These are phyloP conservation scores for Tympanoctomys barrerae DNA, from an alignment of 2,797 vertebrate genomes.

Conservation along the genomic window DNA sequence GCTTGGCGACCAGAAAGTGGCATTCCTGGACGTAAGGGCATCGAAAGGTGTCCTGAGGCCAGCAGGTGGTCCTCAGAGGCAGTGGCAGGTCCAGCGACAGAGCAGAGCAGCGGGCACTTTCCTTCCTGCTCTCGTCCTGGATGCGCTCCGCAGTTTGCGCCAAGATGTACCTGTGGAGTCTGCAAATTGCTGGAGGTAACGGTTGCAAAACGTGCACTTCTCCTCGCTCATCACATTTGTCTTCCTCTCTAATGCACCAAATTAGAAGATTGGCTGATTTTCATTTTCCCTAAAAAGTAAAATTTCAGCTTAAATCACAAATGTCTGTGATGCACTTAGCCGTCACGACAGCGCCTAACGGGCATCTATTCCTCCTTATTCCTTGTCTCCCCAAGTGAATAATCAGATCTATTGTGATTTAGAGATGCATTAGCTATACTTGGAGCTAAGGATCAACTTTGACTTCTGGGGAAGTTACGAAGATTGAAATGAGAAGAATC, in stretches of 20 bases:
- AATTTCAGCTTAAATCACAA: slow-evolving; percentile 70
- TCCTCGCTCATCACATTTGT: not conserved
- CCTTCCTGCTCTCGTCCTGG: not conserved
- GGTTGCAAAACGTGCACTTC: slow-evolving; percentile 15
- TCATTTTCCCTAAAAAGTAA: slow-evolving; percentile 75
- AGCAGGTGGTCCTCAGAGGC: not conserved
- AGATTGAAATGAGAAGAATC: slow-evolving; percentile 50
- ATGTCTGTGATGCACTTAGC: slow-evolving; percentile 49
- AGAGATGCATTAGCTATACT: slow-evolving; percentile 80
- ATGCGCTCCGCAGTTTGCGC: not conserved
- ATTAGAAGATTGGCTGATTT: slow-evolving; percentile 69
- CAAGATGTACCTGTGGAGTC: not conserved
- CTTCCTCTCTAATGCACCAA: slow-evolving; percentile 56
- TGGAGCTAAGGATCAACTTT: slow-evolving; percentile 72
- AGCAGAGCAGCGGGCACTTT: not conserved
- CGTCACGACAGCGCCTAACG: slow-evolving; percentile 65
- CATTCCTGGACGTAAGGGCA: not conserved
- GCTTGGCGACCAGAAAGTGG: not conserved
- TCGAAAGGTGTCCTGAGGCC: not conserved
- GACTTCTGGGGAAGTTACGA: slow-evolving; percentile 38
- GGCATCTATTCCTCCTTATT: slow-evolving; percentile 55
- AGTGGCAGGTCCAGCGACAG: not conserved
- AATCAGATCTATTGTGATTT: slow-evolving; percentile 71
- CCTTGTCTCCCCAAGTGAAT: slow-evolving; percentile 1
- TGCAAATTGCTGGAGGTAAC: slow-evolving; percentile 42